Evolutionary conservation across 2,888 invertebrate genomes (phyloP).

Genomic region (Bimastos eiseni): DNA sequence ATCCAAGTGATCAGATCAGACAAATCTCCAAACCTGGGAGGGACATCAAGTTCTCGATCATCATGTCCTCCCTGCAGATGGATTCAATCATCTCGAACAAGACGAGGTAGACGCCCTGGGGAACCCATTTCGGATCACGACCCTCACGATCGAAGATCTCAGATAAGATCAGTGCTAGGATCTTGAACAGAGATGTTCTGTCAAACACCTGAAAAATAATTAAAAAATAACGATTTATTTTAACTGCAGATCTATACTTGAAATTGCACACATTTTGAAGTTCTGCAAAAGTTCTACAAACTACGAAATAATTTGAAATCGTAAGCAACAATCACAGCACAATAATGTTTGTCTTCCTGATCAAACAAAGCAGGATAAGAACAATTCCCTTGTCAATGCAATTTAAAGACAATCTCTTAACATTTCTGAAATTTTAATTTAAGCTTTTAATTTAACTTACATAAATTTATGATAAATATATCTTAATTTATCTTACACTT

Average conservation of each 20-base stretch:
- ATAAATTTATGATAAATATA: not conserved
- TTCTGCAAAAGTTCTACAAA: too few species aligned
- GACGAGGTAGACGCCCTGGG: not conserved
- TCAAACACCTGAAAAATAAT: not conserved
- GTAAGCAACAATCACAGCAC: too few species aligned
- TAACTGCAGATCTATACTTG: too few species aligned
- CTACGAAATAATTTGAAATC: not conserved
- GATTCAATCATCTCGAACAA: conserved; percentile 8
- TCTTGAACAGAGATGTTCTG: not conserved
- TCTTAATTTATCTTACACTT: too few species aligned
- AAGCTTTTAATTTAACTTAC: not conserved
- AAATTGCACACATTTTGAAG: too few species aligned
- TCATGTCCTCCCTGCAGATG: not conserved
- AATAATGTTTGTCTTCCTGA: not conserved
- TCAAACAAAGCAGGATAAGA: too few species aligned
- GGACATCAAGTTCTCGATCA: not conserved
- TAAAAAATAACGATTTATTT: too few species aligned
- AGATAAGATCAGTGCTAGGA: not conserved
- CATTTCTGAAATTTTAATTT: not conserved
- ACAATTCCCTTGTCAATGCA: too few species aligned
- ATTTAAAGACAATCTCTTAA: not conserved
- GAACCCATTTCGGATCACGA: conserved; percentile 14
- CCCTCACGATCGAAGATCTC: not conserved
- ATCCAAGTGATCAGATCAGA: not conserved
- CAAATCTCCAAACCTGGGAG: not conserved